These are phyloP conservation scores for Cariama cristata DNA, from an alignment of 2,113 vertebrate genomes.

Conservation along the genomic window DNA sequence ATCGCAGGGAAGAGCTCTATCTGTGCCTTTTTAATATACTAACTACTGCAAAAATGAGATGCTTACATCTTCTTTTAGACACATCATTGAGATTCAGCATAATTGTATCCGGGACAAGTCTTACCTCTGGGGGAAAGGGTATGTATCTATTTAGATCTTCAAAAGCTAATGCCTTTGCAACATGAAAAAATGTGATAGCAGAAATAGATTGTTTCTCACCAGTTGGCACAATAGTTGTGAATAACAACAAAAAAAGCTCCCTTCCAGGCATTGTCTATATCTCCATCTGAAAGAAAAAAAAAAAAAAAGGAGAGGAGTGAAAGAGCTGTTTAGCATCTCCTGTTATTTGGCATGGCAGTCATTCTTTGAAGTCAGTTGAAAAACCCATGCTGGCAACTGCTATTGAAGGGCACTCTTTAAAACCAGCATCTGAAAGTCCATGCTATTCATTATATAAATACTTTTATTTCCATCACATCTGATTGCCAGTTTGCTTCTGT, in stretches of 20 bases:
- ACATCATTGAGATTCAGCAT: conserved; percentile 1
- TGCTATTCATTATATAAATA: neutral
- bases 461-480: neutral
- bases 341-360: neutral
- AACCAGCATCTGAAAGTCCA: neutral
- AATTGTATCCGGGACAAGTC: neutral
- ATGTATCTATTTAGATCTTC: neutral
- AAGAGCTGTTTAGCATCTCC: neutral
- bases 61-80: conserved; percentile 12
- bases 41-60: neutral
- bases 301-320: neutral
- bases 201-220: conserved; percentile 5
- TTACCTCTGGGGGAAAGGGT: neutral
- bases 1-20: neutral
- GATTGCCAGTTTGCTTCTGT: neutral
- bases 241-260: neutral
- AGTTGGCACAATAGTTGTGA: neutral
- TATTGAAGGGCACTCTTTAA: neutral
- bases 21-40: conserved; percentile 15
- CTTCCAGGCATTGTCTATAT: neutral
- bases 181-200: neutral
- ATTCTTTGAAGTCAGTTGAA: conserved; percentile 17
- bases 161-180: neutral
- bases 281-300: neutral
- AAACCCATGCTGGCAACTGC: neutral